phyloP scores from a whole-genome alignment of 1,140 invertebrate genomes.

The Limonius californicus region DNA sequence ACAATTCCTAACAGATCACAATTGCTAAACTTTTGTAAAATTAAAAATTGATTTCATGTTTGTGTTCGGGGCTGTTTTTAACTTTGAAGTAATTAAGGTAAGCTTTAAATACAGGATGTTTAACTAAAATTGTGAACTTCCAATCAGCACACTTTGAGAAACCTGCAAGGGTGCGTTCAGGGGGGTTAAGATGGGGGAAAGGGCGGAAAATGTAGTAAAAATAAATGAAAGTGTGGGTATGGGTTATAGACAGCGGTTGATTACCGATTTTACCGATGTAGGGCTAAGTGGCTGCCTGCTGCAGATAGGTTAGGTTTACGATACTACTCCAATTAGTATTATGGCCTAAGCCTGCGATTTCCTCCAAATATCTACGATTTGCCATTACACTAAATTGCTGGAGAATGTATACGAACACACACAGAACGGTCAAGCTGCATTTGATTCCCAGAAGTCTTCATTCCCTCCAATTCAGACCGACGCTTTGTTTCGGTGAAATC shows the following conservation, averaged over 20 bases:
- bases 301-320: slow-evolving; percentile 26
- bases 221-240: slow-evolving; percentile 16
- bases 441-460: background rate
- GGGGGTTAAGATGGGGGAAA: no score
- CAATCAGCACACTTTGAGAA: no score
- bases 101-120: no score
- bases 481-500: no score
- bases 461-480: no score
- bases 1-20: no score
- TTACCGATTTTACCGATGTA: slow-evolving; percentile 28
- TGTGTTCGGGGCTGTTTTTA: no score
- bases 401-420: slow-evolving; percentile 10
- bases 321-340: slow-evolving; percentile 29
- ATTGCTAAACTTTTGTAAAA: no score
- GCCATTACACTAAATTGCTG: slow-evolving; percentile 10
- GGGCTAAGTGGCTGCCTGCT: slow-evolving; percentile 20
- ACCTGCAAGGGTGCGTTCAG: no score
- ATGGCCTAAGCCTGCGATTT: slow-evolving; percentile 26
- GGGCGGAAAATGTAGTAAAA: background rate
- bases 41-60: no score
- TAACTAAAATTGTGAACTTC: no score
- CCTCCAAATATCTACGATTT: slow-evolving; percentile 15
- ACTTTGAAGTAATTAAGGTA: no score
- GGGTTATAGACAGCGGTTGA: slow-evolving; percentile 27
- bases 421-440: background rate